Base-by-base conservation (phyloP, 92 coral and sea anemone species). In the Micromussa lordhowensis region DNA sequence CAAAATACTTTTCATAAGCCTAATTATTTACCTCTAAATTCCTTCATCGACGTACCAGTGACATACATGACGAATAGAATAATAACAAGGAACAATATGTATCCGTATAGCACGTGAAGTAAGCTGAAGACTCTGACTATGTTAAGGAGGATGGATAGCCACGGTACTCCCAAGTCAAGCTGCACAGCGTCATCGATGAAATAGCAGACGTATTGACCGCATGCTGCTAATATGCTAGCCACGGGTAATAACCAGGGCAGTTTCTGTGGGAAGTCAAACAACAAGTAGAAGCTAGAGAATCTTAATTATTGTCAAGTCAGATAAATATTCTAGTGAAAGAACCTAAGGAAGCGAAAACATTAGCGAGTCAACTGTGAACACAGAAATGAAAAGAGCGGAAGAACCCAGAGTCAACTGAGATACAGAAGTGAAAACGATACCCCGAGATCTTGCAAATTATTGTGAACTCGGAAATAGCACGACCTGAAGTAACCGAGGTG, bases 31-130 rank as follows among this genome's bases (percentile, higher is more conserved):
- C 99, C 98, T 96, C 98, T 80, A 69, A 96, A 96, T 84, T 96
- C 99, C 51, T 96, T 95, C 99, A 95, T 96, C 44, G 99, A 96
- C 40, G 90, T 83, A 14, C 98, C 98, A 35, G 99, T 95, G 32
- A 96, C 83, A 86, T 95, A 93, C 93, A 95, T 94, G 13, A 95
- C 91, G 66, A 90, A 86, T 5, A 96, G 92, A 49, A 94, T 85
- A 24, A 96, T 89, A 10, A 95, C 95, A 24, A 96, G 94, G 73
- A 96, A 95, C 86, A 96, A 75, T 32, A 95, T 93, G 30, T 93
- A 96, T 31, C 99, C 99, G 83, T 91, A 96, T 31, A 96, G 88
- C 75, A 96, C 92, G 89, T 96, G 99, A 9, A 95, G 89, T 75
- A 96, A 87, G 68, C 98, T 96, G 76, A 91, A 22, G 17, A 96